Percentiles rank a stretch among this genome's conserved stretches.
Evolutionary conservation across 92 coral and sea anemone species (phyloP).

Genomic region (Porites divaricata): DNA sequence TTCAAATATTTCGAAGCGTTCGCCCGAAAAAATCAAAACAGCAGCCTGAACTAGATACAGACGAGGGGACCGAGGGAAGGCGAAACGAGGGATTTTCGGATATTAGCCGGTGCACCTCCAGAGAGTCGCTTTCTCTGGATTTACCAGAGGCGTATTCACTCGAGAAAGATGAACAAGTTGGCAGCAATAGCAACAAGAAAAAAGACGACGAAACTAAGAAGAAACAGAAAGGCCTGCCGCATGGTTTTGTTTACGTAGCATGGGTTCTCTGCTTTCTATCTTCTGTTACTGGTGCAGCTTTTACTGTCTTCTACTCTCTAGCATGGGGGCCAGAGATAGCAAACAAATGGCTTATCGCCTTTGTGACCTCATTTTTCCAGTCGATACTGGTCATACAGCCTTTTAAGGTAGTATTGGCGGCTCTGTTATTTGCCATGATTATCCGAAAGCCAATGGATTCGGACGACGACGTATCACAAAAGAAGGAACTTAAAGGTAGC

Average conservation of each 20-base stretch:
- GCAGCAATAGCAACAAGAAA: neutral
- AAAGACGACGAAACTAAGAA: slow-evolving; percentile 30
- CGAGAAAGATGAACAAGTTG: neutral
- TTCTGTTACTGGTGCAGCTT: slow-evolving; percentile 65
- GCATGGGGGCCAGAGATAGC: slow-evolving; percentile 93
- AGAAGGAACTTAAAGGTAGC: slow-evolving; percentile 27
- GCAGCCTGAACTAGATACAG: neutral
- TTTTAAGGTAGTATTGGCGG: slow-evolving; percentile 77
- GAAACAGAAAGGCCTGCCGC: slow-evolving; percentile 76
- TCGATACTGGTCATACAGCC: slow-evolving; percentile 93
- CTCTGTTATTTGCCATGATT: slow-evolving; percentile 84
- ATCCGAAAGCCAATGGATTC: slow-evolving; percentile 83
- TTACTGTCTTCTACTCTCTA: slow-evolving; percentile 90
- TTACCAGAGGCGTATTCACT: neutral
- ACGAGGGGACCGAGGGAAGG: neutral
- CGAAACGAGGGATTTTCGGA: slow-evolving; percentile 36
- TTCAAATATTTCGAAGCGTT: slow-evolving; percentile 89
- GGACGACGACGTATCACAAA: slow-evolving; percentile 58
- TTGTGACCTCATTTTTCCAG: slow-evolving; percentile 89
- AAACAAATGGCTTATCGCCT: slow-evolving; percentile 88
- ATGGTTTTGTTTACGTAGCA: slow-evolving; percentile 79
- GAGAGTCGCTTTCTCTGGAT: slow-evolving; percentile 1
- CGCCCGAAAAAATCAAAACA: slow-evolving; percentile 64
- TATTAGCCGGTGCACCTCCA: slow-evolving; percentile 60
- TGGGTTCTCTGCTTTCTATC: slow-evolving; percentile 76